Conservation (phyloP, 1,140 invertebrate species). For the Anthonomus grandis region DNA sequence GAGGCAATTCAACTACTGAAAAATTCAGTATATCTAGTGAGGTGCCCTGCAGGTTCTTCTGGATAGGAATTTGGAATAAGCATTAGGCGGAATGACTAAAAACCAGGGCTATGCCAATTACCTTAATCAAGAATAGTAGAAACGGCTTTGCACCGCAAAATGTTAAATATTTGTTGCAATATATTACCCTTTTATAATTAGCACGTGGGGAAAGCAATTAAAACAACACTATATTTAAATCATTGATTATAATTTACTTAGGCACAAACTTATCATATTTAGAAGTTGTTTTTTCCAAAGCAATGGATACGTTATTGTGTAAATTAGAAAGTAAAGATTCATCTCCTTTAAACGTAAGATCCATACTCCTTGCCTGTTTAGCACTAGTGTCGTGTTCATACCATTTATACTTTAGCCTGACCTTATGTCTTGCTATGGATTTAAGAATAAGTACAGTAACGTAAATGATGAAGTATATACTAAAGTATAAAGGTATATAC, state of each 20-base stretch:
- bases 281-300: slow-evolving; percentile 32
- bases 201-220: no score
- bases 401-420: slow-evolving; percentile 47
- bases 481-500: slow-evolving; percentile 79
- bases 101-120: no score
- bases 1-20: no score
- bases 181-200: no score
- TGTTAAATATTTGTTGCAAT: no score
- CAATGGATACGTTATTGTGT: slow-evolving; percentile 33
- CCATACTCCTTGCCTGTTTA: slow-evolving; percentile 27
- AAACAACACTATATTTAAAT: no score
- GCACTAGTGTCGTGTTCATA: slow-evolving; percentile 24
- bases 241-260: slow-evolving; percentile 34
- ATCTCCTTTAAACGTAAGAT: slow-evolving; percentile 26
- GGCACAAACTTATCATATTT: slow-evolving; percentile 35
- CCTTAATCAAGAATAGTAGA: no score
- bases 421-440: slow-evolving; percentile 73
- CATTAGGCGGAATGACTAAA: no score
- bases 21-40: no score
- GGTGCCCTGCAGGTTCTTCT: no score
- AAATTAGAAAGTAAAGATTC: slow-evolving; percentile 18
- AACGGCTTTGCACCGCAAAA: no score
- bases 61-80: no score
- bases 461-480: slow-evolving; percentile 79
- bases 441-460: slow-evolving; percentile 74